phyloP scores from a whole-genome alignment of 2,113 vertebrate genomes.

The Nannobrachium achirus region DNA sequence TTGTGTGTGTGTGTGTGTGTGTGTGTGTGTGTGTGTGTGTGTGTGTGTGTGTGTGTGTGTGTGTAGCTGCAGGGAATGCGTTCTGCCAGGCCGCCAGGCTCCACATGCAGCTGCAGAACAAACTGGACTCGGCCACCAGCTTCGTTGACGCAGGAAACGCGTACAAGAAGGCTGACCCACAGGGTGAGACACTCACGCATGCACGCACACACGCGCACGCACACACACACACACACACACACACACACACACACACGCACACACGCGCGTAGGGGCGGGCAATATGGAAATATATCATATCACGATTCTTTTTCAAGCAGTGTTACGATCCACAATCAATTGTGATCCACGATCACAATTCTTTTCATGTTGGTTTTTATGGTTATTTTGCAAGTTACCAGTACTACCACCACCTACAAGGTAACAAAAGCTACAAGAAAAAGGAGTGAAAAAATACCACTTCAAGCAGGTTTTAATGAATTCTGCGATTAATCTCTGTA shows the following conservation, averaged over 20 bases:
- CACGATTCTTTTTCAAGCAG: too few relatives aligned
- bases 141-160: constrained; percentile 97
- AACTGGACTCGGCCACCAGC: constrained; percentile 95
- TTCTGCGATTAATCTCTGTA: too few relatives aligned
- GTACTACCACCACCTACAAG: too few relatives aligned
- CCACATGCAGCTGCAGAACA: constrained; percentile 98
- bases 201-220: constrained; percentile 4
- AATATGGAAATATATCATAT: too few relatives aligned
- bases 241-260: constrained; percentile 4
- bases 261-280: neutral
- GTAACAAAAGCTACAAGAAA: too few relatives aligned
- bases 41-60: constrained; percentile 38
- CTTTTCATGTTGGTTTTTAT: too few relatives aligned
- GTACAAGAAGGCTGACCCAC: constrained; percentile 97
- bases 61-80: constrained; percentile 90
- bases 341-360: too few relatives aligned
- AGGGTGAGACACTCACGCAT: constrained; percentile 79
- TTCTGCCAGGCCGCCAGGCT: constrained; percentile 97
- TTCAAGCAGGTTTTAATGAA: too few relatives aligned
- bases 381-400: too few relatives aligned
- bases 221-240: constrained; percentile 13
- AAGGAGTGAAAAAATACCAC: too few relatives aligned
- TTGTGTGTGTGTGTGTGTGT: constrained; percentile 22
- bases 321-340: too few relatives aligned
- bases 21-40: constrained; percentile 33